Evolutionary conservation across 1,140 invertebrate genomes (phyloP), one percentile per base, ranked within the genome.

Genomic region (Ganaspis sp.): DNA sequence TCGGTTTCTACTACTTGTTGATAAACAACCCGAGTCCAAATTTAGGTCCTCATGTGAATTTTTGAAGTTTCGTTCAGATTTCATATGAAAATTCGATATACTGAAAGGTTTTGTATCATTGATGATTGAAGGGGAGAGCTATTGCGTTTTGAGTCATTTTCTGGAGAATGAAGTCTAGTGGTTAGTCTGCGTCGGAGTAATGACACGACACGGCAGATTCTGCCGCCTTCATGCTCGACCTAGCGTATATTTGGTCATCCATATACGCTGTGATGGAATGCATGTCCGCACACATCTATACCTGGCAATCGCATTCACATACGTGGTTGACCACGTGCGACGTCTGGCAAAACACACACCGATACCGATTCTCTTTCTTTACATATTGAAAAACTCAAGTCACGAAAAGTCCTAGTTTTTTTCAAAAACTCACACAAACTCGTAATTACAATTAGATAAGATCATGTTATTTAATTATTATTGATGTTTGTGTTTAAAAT

Each of bases 241-340:
- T 87, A 87, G 82, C 87, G 81, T 89, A 84, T 86, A 87, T 89
- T 90, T 88, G 87, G 84, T 83, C 86, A 89, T 87, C 89, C 84
- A 87, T 86, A 85, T 87, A 81, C 77, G 79, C 74, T 38, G 58
- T 80, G 81, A 85, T 86, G 83, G 80, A 88, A 77, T 79, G 76
- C 83, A 80, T 70, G 77, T 78, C 81, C 80, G 81, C 84, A 79
- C 81, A 71, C 81, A 78, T 79, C 80, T 69, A 79, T 81, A 77
- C 77, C 75, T 75, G 37, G 75, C 37, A 71, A 75, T 73, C 71
- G 75, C 75, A 77, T 74, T 77, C 58, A 72, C 38, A 72, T 64
- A 45, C 54, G 40, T 73, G 79, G 75, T 69, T 77, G 34, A 78
- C 78, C 80, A 84, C 81, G 77, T 81, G 78, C 76, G 73, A 78